Evolutionary conservation across 2,888 invertebrate species (phyloP).

Genomic region (Tiliacea aurago): DNA sequence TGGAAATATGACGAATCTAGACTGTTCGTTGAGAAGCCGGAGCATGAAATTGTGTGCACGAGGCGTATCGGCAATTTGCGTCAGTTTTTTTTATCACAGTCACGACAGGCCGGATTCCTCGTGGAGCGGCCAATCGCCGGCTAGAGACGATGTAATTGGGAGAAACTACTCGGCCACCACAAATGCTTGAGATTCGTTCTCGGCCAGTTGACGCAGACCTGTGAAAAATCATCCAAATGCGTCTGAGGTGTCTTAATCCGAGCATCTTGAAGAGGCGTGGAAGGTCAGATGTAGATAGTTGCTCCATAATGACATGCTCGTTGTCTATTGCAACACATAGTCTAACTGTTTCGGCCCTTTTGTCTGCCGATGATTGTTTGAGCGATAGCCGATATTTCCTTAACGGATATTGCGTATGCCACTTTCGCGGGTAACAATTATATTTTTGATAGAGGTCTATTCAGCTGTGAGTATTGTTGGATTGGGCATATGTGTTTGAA

Average conservation of each 20-base stretch:
- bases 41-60: constrained; percentile 90
- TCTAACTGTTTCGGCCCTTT: constrained; percentile 86
- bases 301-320: constrained; percentile 83
- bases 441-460: constrained; percentile 67
- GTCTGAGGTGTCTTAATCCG: constrained; percentile 57
- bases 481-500: constrained; percentile 58
- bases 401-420: constrained; percentile 72
- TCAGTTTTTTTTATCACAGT: constrained; percentile 89
- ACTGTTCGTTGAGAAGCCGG: constrained; percentile 84
- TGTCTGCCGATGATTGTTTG: constrained; percentile 83
- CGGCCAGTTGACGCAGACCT: constrained; percentile 78
- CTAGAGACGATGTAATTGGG: constrained; percentile 89
- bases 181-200: constrained; percentile 84
- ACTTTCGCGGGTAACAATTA: constrained; percentile 78
- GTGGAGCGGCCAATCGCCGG: constrained; percentile 85
- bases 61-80: constrained; percentile 90
- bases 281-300: constrained; percentile 76
- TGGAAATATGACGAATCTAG: constrained; percentile 88
- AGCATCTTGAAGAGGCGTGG: constrained; percentile 67
- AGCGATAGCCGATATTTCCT: constrained; percentile 80
- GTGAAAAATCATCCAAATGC: constrained; percentile 71
- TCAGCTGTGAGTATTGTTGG: constrained; percentile 56
- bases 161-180: constrained; percentile 88
- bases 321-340: constrained; percentile 79
- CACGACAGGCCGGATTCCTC: constrained; percentile 89